Evolutionary conservation across 2,797 vertebrate species (phyloP), one percentile per base, ranked within the genome.

Genomic region (Gymnothorax javanicus): DNA sequence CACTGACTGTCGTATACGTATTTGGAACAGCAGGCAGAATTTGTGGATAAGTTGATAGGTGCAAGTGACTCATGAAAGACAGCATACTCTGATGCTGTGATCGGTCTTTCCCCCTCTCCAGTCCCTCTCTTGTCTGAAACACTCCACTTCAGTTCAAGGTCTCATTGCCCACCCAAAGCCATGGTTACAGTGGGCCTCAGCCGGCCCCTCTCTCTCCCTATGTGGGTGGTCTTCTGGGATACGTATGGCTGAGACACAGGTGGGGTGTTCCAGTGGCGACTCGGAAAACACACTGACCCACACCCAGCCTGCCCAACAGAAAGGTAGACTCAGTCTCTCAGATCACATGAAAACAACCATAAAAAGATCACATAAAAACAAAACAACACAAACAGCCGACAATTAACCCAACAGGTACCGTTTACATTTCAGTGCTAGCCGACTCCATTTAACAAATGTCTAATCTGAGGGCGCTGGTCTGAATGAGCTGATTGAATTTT

Each of bases 171-270:
- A 96, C 96, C 96, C 96, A 96, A 94, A 92, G 95, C 95, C 77
- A 81, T 81, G 96, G 96, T 96, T 96, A 96, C 94, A 93, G 94
- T 94, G 94, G 95, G 94, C 95, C 94, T 93, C 93, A 87, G 94
- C 93, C 94, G 94, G 93, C 91, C 93, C 94, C 91, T 95, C 89
- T 91, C 87, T 81, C 52, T 56, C 94, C 93, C 95, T 96, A 95
- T 95, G 95, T 96, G 96, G 96, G 96, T 96, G 96, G 96, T 96
- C 95, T 92, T 93, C 92, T 92, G 93, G 95, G 94, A 95, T 95
- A 95, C 92, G 33, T 43, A 43, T 43, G 94, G 94, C 94, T 95
- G 93, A 96, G 94, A 94, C 96, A 96, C 96, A 96, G 96, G 96
- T 96, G 95, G 96, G 94, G 95, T 95, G 95, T 96, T 95, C 94